phyloP scores from a whole-genome alignment of 2,113 vertebrate species.

The Aix galericulata region DNA sequence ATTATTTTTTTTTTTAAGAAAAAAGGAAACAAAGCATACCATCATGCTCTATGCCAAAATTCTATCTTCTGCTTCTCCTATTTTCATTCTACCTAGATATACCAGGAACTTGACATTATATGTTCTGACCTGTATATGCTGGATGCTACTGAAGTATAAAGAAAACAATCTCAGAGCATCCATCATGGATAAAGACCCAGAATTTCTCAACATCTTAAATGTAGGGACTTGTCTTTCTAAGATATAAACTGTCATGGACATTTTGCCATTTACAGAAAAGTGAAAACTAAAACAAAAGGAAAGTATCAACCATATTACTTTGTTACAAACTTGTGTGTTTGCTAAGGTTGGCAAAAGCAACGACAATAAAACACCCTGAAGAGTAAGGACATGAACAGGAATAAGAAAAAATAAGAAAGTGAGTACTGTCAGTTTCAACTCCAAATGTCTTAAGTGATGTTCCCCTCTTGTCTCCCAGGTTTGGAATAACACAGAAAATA shows the following conservation, averaged over 20 bases:
- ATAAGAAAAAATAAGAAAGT: not conserved
- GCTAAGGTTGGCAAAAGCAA: not conserved
- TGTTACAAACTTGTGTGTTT: not conserved
- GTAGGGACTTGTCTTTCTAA: not conserved
- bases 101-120: not conserved
- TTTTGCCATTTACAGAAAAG: not conserved
- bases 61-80: not conserved
- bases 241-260: not conserved
- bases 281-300: not conserved
- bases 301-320: rapidly evolving
- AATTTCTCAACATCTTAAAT: not conserved
- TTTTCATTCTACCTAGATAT: not conserved
- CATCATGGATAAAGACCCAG: not conserved
- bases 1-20: not conserved
- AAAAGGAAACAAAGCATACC: not conserved
- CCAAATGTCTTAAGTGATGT: not conserved
- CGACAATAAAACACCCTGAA: not conserved
- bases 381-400: not conserved
- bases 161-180: not conserved
- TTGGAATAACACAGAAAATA: not conserved
- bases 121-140: not conserved
- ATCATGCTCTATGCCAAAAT: not conserved
- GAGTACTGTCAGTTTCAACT: not conserved
- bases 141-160: not conserved
- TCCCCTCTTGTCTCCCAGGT: not conserved